phyloP scores from a whole-genome alignment of 2,113 vertebrate genomes.

The Salvelinus fontinalis region DNA sequence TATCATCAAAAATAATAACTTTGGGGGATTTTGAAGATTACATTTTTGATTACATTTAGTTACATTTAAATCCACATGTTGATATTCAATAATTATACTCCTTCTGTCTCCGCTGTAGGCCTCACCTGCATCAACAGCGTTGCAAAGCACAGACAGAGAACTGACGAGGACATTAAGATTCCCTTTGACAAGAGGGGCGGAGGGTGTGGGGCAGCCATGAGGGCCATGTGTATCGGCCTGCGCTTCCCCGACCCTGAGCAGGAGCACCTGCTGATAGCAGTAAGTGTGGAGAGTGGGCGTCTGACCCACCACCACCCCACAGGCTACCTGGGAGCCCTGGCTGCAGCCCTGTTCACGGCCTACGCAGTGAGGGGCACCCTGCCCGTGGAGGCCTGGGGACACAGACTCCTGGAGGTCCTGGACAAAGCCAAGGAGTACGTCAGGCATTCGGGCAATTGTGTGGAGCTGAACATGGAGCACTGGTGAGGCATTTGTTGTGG shows the following conservation, averaged over 20 bases:
- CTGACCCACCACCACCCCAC: conserved; percentile 87
- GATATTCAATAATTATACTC: background rate
- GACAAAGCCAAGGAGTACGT: conserved; percentile 70
- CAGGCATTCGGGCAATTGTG: conserved; percentile 52
- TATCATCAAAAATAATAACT: no score
- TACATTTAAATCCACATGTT: background rate
- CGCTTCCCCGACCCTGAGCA: conserved; percentile 64
- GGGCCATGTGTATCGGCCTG: conserved; percentile 83
- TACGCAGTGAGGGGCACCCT: conserved; percentile 67
- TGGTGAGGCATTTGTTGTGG: conserved; percentile 68
- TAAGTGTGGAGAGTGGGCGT: conserved; percentile 82
- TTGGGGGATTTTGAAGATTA: background rate
- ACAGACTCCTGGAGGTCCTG: conserved; percentile 71
- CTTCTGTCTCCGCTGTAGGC: conserved; percentile 55
- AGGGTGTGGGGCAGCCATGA: conserved; percentile 83
- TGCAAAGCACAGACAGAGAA: conserved; percentile 27
- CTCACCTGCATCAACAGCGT: rapidly evolving
- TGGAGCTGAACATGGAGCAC: conserved; percentile 72
- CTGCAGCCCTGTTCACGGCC: conserved; percentile 76
- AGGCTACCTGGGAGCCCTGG: conserved; percentile 78
- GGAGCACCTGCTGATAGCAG: conserved; percentile 65
- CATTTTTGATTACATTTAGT: background rate
- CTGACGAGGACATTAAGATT: conserved; percentile 60
- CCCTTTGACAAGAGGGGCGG: conserved; percentile 64
- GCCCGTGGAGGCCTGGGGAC: conserved; percentile 72